Conservation (phyloP, 2,113 vertebrate genomes). For the Litocranius walleri region DNA sequence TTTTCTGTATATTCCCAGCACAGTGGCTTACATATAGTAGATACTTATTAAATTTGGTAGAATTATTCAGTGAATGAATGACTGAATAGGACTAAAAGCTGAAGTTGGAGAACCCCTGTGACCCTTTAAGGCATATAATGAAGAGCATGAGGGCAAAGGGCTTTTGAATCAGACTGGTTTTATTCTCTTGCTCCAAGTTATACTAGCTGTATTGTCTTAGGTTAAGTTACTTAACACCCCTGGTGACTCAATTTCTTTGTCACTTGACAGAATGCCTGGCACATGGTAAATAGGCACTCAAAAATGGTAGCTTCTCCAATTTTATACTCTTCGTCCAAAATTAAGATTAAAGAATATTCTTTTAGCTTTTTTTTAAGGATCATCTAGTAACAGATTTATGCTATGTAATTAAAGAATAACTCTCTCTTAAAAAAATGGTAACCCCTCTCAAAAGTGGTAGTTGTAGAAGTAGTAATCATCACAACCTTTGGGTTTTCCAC, state of each 20-base stretch:
- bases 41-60: neutral
- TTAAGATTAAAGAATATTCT: neutral
- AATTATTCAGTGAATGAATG: neutral
- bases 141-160: neutral
- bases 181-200: conserved; percentile 1
- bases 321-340: neutral
- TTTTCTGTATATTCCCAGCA: conserved; percentile 12
- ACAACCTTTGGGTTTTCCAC: neutral
- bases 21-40: neutral
- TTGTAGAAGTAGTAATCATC: neutral
- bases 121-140: neutral
- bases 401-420: neutral
- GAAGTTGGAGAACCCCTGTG: neutral
- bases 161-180: neutral
- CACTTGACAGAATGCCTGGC: neutral
- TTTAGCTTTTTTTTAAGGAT: neutral
- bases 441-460: neutral
- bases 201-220: neutral
- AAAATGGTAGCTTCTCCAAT: neutral
- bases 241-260: neutral
- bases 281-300: neutral
- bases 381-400: neutral
- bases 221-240: neutral
- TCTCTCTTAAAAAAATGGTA: neutral
- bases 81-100: neutral